phyloP scores from a whole-genome alignment of 2,113 vertebrate species.

The Leptodactylus fuscus region DNA sequence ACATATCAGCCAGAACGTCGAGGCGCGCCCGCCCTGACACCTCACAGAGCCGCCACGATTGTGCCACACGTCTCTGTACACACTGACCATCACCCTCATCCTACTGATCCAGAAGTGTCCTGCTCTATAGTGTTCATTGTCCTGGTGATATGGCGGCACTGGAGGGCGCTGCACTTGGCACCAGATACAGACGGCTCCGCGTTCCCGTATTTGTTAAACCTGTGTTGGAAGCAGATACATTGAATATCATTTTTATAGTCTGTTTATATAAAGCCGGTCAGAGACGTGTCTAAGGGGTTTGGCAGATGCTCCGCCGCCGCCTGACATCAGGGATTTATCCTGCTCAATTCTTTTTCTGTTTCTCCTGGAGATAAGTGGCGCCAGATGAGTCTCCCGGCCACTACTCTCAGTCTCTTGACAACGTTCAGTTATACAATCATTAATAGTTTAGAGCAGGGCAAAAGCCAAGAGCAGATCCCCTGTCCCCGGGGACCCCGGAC shows the following conservation, averaged over 20 bases:
- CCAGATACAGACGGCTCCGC: neutral
- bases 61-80: slow-evolving; percentile 6
- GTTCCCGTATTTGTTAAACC: neutral
- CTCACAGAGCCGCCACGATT: neutral
- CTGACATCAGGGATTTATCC: neutral
- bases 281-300: neutral
- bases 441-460: neutral
- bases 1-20: slow-evolving; percentile 22
- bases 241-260: neutral
- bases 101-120: slow-evolving; percentile 20
- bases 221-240: slow-evolving; percentile 7
- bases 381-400: neutral
- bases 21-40: slow-evolving; percentile 20
- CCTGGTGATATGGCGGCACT: neutral
- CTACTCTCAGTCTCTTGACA: neutral
- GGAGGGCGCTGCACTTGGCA: neutral
- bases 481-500: no score
- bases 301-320: neutral
- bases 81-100: neutral
- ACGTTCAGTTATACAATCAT: neutral
- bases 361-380: neutral
- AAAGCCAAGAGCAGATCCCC: no score
- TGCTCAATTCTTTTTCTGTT: no score
- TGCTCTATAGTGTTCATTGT: neutral
- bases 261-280: neutral